Evolutionary conservation across 2,888 invertebrate species (phyloP).

Genomic region (Harpalus rufipes): DNA sequence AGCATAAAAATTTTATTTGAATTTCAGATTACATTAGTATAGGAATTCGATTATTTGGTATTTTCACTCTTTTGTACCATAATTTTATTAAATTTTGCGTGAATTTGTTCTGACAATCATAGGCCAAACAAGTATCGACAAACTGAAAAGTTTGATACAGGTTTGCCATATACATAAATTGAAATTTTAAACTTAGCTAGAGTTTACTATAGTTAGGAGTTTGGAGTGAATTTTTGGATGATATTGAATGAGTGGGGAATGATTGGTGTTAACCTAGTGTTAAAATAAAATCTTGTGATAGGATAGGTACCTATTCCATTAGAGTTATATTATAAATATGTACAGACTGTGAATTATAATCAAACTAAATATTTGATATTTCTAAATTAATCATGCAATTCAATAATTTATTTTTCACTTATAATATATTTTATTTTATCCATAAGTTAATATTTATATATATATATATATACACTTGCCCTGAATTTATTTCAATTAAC

Average conservation of each 20-base stretch:
- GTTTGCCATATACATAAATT: conserved; percentile 67
- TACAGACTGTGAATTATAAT: conserved; percentile 67
- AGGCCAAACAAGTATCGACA: conserved; percentile 65
- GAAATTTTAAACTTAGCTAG: conserved; percentile 57
- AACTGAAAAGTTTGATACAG: conserved; percentile 62
- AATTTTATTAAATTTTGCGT: conserved; percentile 67
- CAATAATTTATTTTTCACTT: conserved; percentile 7
- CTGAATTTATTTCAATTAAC: not conserved
- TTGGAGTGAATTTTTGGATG: conserved; percentile 47
- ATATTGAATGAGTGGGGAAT: conserved; percentile 26
- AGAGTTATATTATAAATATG: conserved; percentile 61
- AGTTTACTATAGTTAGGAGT: conserved; percentile 38
- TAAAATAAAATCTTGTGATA: conserved; percentile 65
- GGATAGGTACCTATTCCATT: conserved; percentile 67
- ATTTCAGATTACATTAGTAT: conserved; percentile 61
- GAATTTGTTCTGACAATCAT: conserved; percentile 70
- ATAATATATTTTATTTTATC: conserved; percentile 3
- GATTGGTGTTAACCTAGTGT: conserved; percentile 36
- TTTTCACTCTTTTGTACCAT: conserved; percentile 61
- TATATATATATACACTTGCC: not conserved
- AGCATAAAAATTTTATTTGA: conserved; percentile 50
- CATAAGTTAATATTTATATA: not conserved
- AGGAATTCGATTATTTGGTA: conserved; percentile 56
- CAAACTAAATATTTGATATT: conserved; percentile 57
- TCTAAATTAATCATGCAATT: conserved; percentile 23